phyloP scores from a whole-genome alignment of 2,113 vertebrate species.

The Bubo scandiacus region DNA sequence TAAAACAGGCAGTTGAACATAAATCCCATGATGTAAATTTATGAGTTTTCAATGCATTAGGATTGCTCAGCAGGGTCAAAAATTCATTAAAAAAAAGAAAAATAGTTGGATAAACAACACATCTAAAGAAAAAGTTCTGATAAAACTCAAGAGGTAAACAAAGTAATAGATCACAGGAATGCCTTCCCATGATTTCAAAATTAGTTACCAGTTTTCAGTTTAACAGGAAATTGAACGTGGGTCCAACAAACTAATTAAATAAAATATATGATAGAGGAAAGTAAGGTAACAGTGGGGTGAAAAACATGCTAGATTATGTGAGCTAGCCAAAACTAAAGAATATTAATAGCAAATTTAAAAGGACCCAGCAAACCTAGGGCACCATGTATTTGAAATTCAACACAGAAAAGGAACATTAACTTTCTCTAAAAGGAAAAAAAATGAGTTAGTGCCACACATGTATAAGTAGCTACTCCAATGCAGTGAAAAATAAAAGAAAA shows the following conservation, averaged over 20 bases:
- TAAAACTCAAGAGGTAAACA: neutral
- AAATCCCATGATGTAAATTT: neutral
- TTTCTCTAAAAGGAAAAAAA: neutral
- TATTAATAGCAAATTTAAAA: neutral
- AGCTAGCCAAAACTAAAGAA: neutral
- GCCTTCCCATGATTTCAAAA: neutral
- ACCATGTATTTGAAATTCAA: neutral
- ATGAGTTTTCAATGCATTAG: neutral
- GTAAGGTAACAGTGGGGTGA: neutral
- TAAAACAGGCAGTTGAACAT: neutral
- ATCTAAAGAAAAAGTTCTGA: neutral
- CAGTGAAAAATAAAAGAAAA: neutral
- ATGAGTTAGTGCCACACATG: accelerated
- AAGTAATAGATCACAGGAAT: neutral
- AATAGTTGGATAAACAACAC: neutral
- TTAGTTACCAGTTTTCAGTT: neutral
- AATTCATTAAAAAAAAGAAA: neutral
- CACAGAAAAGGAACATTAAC: neutral
- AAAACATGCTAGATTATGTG: neutral
- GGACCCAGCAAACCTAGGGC: neutral
- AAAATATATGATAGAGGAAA: neutral
- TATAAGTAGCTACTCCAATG: neutral
- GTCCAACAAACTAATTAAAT: neutral
- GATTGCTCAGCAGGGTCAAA: neutral
- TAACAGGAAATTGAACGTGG: neutral